phyloP scores from a whole-genome alignment of 2,113 vertebrate species.

The Pipra filicauda region DNA sequence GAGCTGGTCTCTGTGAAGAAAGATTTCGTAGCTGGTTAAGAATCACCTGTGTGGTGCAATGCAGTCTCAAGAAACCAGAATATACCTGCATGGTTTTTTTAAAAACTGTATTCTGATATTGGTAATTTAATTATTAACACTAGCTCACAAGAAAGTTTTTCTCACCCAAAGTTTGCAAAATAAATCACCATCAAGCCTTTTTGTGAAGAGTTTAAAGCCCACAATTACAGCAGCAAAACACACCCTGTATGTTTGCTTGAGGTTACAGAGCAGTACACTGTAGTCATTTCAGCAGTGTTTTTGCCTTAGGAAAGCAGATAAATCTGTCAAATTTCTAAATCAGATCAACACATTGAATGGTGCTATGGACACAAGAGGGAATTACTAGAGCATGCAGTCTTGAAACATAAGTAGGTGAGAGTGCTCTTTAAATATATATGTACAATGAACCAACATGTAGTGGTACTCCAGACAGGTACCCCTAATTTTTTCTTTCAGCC shows the following conservation, averaged over 20 bases:
- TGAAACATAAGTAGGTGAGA: background rate
- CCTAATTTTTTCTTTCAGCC: background rate
- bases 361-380: background rate
- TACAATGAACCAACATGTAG: background rate
- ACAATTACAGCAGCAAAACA: background rate
- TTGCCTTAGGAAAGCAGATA: background rate
- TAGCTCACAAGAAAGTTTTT: background rate
- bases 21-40: background rate
- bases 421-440: background rate
- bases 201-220: background rate
- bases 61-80: background rate
- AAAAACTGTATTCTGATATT: background rate
- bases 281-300: background rate
- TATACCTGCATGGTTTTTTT: background rate
- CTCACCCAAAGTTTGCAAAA: background rate
- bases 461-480: background rate
- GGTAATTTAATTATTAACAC: background rate
- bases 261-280: background rate
- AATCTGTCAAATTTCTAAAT: slow-evolving; percentile 23
- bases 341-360: background rate
- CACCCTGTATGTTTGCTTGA: background rate
- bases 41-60: background rate
- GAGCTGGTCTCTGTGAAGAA: background rate
- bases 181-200: background rate
- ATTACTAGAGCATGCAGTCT: background rate